Base-by-base conservation (phyloP, 37 sponge, comb jelly and placozoan species). In the Tethya wilhelma region DNA sequence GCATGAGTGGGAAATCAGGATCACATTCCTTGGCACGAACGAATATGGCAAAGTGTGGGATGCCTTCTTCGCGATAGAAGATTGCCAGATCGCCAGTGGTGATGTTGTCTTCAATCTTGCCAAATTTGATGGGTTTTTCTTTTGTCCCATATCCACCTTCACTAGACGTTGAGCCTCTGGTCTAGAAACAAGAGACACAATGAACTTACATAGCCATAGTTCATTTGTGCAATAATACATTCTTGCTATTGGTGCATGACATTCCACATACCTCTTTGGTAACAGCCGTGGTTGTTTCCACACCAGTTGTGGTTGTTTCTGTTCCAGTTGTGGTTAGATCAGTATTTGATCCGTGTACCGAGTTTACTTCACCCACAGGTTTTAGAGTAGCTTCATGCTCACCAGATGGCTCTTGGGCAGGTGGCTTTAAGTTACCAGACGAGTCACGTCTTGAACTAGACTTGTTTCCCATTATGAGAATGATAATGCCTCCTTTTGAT, bases 11-110 rank as follows among this genome's bases (percentile, higher is more conserved):
- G 30, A 83, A 83, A n/a, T 77, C 33, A 0, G 73, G 75, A 38
- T 85, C 69, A 43, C 78, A 77, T n/a, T 77, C 57, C 1, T 37
- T 36, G 43, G 82, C 58, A 5, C 74, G 36, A 29, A 91, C 74
- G 45, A 91, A 82, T 30, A 91, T 79, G 8, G 74, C 91, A 44
- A 44, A 86, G 72, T 91, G 87, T 11, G 83, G 83, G 2, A 69
- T 12, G 3, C 62, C 28, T 12, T 82, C 38, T 6, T 59, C 71
- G 0, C 87, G 82, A n/a, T 82, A 72, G 75, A 91, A 59, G 30
- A 91, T 29, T 11, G 84, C 84, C 34, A 91, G 69, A 67, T 86
- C 87, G 1, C 91, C 91, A 3, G 87, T 86, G 6, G 29, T 32
- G 11, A 91, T 68, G 0, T 44, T 56, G 3, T 31, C 45, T 25